Percentiles rank a stretch among this genome's conserved stretches.
phyloP scores from a whole-genome alignment of 2,888 invertebrate species.

The Drosophila heteroneura region DNA sequence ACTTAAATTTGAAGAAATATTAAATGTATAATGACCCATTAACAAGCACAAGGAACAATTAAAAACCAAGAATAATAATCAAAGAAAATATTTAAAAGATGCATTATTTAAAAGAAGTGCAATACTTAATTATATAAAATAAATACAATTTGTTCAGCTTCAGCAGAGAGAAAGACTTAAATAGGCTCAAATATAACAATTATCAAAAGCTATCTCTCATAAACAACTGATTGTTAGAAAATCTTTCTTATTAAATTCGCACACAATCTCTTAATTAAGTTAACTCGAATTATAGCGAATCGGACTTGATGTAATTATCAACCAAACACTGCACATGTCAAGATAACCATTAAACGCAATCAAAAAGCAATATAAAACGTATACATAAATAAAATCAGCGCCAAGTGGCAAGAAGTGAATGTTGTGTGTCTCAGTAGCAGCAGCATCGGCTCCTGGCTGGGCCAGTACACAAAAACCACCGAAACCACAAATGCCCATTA shows the following conservation, averaged over 20 bases:
- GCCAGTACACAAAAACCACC: background rate
- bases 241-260: background rate
- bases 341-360: conserved; percentile 28
- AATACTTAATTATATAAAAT: background rate
- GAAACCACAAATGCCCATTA: conserved; percentile 51
- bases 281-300: background rate
- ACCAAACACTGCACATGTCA: background rate
- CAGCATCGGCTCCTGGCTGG: conserved; percentile 22
- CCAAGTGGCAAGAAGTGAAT: conserved; percentile 59
- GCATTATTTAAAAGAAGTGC: background rate
- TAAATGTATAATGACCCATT: background rate
- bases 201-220: background rate
- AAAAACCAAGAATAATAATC: background rate
- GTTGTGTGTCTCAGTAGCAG: conserved; percentile 42
- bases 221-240: rapidly evolving
- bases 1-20: background rate
- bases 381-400: background rate
- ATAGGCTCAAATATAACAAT: background rate
- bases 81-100: background rate
- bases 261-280: conserved; percentile 6
- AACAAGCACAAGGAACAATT: background rate
- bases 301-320: conserved; percentile 1
- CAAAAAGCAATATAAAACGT: conserved; percentile 12
- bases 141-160: background rate
- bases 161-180: background rate